Evolutionary conservation across 2,797 vertebrate genomes (phyloP), one percentile per base, ranked within the genome.

Genomic region (Garrulus glandarius): DNA sequence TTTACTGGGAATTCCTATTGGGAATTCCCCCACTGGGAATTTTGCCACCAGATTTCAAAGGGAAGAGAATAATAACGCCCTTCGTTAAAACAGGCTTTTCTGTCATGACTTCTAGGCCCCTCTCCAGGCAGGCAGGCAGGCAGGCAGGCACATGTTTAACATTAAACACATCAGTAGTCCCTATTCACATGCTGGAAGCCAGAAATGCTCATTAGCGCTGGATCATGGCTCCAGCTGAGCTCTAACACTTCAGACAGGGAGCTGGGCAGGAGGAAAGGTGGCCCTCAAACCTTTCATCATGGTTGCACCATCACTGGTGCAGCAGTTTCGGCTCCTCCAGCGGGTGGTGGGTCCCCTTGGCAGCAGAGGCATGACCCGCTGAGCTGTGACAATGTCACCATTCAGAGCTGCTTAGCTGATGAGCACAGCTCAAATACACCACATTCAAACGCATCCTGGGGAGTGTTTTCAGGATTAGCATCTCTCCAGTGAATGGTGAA

Each of bases 21-120:
- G 95, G 95, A 96, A 95, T 94, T 96, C 92, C 92, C 87, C 95
- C 74, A 52, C 92, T 86, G 96, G 94, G 95, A 96, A 86, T 97
- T 93, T 78, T 93, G 91, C 95, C 93, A 93, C 82, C 3, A 19
- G 64, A 83, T 92, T 93, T 96, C 95, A 96, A 96, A 95, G 91
- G 36, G 39, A 86, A 64, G 59, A 72, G 75, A 89, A 83, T 81
- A 91, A 92, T 96, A 85, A 94, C 57, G 50, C 77, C 87, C 89
- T 96, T 92, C 79, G 72, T 97, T 96, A 95, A 85, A 85, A 77
- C 0, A 91, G 61, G 76, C 61, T 92, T 95, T 92, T 95, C 95
- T 93, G 79, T 85, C 92, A 61, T 88, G 89, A 39, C 57, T 92
- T 94, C 81, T 44, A 93, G 92, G 91, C 89, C 84, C 39, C 55